Base-by-base conservation (phyloP, 2,888 invertebrate species). In the Eutolmus rufibarbis region DNA sequence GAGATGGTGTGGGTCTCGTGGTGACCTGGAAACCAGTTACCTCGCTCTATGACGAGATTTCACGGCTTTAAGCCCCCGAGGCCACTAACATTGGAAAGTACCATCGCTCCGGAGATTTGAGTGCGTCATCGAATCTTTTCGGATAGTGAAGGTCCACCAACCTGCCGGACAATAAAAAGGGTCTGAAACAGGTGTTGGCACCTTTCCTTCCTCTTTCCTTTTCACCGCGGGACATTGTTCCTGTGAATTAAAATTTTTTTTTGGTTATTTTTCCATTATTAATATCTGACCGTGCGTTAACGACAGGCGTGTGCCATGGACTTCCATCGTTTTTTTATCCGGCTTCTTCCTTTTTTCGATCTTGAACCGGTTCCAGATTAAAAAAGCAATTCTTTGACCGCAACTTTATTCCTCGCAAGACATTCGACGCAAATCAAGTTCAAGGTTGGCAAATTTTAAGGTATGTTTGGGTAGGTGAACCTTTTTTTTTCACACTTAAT, bases 291-390 rank as follows among this genome's bases (percentile, higher is more conserved):
- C 57, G 9, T 37, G 74, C 34, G 74, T 40, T 57, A 19, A 37
- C 66, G 51, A 66, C 34, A 40, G 66, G 40, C 84, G 84, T 84
- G 84, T 84, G 66, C 37, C 51, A 14, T 40, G 23, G 12, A 37
- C 34, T 84, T 40, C 28, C 28, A 46, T 79, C 46, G 28, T 84
- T 43, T 43, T 43, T 66, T 74, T 28, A 82, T 66, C 66, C 66
- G 19, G 14, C 34, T 66, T 84, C 66, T 34, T 84, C 74, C 84
- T 66, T 84, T 57, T 84, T 84, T 74, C 74, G 84, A 84, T 84
- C 16, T n/a, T 40, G 37, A 84, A 84, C 84, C 84, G 84, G 84
- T 84, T 84, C 23, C 16, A 5, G 76, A 76, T 51, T 14, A 14
- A 81, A 16, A 16, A 31, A 37, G 9, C 76, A 16, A 76, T 76